These are phyloP conservation scores for Atethmia centrago DNA, from an alignment of 2,888 invertebrate species.

Conservation along the genomic window DNA sequence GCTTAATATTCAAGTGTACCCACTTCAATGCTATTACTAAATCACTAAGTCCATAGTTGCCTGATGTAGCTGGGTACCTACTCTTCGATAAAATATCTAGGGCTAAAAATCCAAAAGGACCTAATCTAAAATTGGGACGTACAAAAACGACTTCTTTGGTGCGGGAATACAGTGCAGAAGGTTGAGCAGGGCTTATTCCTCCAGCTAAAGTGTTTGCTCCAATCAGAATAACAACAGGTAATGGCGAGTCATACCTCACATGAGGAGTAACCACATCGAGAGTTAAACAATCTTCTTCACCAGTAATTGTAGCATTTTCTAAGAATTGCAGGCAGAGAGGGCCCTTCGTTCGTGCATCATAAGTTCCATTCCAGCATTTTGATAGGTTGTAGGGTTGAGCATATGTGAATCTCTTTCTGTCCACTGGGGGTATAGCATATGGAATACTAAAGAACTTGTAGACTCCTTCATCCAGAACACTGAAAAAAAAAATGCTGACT, in stretches of 20 bases:
- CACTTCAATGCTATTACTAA: slow-evolving; percentile 94
- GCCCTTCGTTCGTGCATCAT: slow-evolving; percentile 92
- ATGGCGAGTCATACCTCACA: slow-evolving; percentile 94
- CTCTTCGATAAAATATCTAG: slow-evolving; percentile 92
- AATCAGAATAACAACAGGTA: slow-evolving; percentile 95
- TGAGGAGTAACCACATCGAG: slow-evolving; percentile 96
- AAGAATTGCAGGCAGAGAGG: slow-evolving; percentile 93
- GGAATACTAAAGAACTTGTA: slow-evolving; percentile 96
- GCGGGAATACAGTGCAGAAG: slow-evolving; percentile 94
- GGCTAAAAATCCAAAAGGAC: slow-evolving; percentile 95
- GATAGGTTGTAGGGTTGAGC: slow-evolving; percentile 92
- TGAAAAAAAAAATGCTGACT: slow-evolving; percentile 73
- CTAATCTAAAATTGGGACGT: slow-evolving; percentile 95
- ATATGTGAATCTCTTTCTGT: slow-evolving; percentile 92
- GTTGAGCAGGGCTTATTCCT: slow-evolving; percentile 93
- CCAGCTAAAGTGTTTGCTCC: slow-evolving; percentile 95
- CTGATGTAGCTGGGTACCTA: slow-evolving; percentile 94
- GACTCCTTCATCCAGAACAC: slow-evolving; percentile 93
- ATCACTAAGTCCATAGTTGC: slow-evolving; percentile 96
- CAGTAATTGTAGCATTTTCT: slow-evolving; percentile 92
- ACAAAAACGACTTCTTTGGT: slow-evolving; percentile 96
- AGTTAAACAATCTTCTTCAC: slow-evolving; percentile 95
- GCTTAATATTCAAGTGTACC: slow-evolving; percentile 95
- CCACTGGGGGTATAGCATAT: slow-evolving; percentile 94
- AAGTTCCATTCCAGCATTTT: slow-evolving; percentile 95